Evolutionary conservation across 2,888 invertebrate genomes (phyloP).

Genomic region (Proisotoma minuta): DNA sequence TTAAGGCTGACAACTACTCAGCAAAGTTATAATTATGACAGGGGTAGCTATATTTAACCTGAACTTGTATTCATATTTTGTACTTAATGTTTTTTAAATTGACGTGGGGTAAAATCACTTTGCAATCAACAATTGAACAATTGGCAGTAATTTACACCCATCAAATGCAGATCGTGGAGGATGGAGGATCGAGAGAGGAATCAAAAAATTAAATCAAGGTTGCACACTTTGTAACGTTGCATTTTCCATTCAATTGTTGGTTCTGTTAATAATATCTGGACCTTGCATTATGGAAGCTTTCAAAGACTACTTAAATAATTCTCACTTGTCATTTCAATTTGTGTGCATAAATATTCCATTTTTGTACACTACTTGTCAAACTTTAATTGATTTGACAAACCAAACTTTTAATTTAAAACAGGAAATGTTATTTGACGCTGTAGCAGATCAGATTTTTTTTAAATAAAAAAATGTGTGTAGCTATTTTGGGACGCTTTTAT

Average conservation of each 20-base stretch:
- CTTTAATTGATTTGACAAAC: too few relatives aligned
- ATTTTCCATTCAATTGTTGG: neutral
- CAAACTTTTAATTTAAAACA: too few relatives aligned
- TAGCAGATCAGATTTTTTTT: too few relatives aligned
- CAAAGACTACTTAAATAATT: neutral
- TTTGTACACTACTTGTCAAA: too few relatives aligned
- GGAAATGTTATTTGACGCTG: too few relatives aligned
- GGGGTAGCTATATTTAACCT: too few relatives aligned
- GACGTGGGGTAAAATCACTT: neutral
- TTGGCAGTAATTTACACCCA: conserved; percentile 1
- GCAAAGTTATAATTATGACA: too few relatives aligned
- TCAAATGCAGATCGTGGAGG: neutral
- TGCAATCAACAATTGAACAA: neutral
- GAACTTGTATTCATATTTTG: neutral
- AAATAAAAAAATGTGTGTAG: too few relatives aligned
- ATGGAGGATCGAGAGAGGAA: neutral
- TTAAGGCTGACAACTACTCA: too few relatives aligned
- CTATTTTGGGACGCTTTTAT: too few relatives aligned
- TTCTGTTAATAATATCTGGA: neutral
- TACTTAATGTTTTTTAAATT: too few relatives aligned
- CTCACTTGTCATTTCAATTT: neutral
- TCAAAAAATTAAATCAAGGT: conserved; percentile 3
- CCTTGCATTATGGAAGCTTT: neutral
- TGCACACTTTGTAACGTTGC: neutral
- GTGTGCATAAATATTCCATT: too few relatives aligned